Evolutionary conservation across 1,140 invertebrate species (phyloP).

Genomic region (Drosophila repleta): DNA sequence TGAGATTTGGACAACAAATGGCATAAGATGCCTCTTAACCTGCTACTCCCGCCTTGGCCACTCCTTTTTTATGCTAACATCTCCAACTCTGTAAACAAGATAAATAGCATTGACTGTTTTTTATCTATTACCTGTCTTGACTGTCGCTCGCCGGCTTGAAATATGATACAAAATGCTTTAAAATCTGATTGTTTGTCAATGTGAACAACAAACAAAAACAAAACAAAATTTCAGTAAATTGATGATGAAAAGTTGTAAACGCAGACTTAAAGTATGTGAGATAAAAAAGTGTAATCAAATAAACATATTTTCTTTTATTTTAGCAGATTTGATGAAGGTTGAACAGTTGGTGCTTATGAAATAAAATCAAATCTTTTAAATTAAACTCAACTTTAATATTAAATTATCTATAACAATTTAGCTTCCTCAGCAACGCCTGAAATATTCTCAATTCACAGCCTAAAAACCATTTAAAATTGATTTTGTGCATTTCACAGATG

Average conservation of each 20-base stretch:
- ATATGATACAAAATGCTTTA: conserved; percentile 8
- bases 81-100: neutral
- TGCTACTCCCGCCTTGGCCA: too few relatives aligned
- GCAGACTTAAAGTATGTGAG: neutral
- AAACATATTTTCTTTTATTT: conserved; percentile 14
- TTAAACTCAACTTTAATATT: too few relatives aligned
- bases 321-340: conserved; percentile 69
- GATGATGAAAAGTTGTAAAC: neutral
- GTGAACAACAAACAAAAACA: neutral
- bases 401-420: too few relatives aligned
- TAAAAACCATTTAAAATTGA: neutral
- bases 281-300: neutral
- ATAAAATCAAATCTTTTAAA: too few relatives aligned
- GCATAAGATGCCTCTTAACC: too few relatives aligned
- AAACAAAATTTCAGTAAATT: neutral
- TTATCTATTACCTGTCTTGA: conserved; percentile 3
- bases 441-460: too few relatives aligned
- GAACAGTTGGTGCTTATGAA: too few relatives aligned
- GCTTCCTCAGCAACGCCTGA: too few relatives aligned
- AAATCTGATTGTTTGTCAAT: neutral
- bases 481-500: neutral
- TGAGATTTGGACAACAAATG: too few relatives aligned
- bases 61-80: too few relatives aligned
- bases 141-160: neutral
- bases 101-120: conserved; percentile 2